Evolutionary conservation across 2,888 invertebrate genomes (phyloP).

Genomic region (Seira musarum): DNA sequence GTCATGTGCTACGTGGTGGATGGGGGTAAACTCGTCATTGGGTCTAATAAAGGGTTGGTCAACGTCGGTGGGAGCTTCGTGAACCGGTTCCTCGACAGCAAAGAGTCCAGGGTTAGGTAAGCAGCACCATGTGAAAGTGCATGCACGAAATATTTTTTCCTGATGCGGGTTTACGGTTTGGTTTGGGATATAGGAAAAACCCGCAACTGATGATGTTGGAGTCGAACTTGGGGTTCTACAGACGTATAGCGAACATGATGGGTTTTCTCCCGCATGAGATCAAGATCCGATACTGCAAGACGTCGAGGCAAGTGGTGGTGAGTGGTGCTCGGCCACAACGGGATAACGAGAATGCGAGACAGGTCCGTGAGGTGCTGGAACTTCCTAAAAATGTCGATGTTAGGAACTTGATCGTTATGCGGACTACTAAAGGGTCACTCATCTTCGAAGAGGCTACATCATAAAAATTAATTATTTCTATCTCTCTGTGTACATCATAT

Average conservation of each 20-base stretch:
- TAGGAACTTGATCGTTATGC: constrained; percentile 1
- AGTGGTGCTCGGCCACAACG: constrained; percentile 19
- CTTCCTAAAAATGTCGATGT: constrained; percentile 7
- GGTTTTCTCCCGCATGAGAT: constrained; percentile 31
- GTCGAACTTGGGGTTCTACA: too few species aligned
- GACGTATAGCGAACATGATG: constrained; percentile 28
- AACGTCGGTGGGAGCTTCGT: constrained; percentile 32
- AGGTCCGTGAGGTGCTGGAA: constrained; percentile 24
- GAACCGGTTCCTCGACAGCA: constrained; percentile 14
- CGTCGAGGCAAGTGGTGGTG: constrained; percentile 14
- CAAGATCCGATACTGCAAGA: constrained; percentile 26
- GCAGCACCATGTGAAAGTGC: background rate
- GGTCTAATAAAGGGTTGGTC: constrained; percentile 3
- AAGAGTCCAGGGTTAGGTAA: constrained; percentile 22
- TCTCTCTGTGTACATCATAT: too few species aligned
- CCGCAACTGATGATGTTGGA: too few species aligned
- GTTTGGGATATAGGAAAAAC: too few species aligned
- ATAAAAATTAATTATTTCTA: too few species aligned
- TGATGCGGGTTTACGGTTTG: too few species aligned
- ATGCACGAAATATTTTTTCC: too few species aligned
- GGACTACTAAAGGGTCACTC: constrained; percentile 25
- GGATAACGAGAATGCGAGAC: constrained; percentile 30
- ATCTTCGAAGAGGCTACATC: constrained; percentile 38
- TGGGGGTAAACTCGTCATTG: constrained; percentile 24
- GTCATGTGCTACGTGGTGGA: constrained; percentile 32